Evolutionary conservation across 1,140 invertebrate genomes (phyloP).

Genomic region (Aphaenogaster rudis): DNA sequence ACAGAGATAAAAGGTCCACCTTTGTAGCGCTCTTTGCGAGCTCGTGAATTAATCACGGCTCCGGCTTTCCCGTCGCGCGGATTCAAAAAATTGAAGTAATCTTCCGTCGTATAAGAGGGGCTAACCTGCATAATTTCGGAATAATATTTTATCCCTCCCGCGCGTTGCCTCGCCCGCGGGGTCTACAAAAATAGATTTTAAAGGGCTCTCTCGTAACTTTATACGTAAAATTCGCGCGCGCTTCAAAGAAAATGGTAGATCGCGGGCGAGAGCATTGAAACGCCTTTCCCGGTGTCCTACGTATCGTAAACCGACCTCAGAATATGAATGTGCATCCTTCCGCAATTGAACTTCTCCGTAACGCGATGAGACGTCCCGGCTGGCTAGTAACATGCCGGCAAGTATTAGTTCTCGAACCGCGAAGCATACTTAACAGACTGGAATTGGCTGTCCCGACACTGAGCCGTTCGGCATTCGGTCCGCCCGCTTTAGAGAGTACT

Average conservation of each 20-base stretch:
- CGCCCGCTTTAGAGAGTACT: constrained; percentile 69
- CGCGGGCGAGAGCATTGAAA: constrained; percentile 11
- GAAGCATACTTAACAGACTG: constrained; percentile 73
- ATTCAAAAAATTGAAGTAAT: constrained; percentile 44
- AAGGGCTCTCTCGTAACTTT: background rate
- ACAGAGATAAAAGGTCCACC: constrained; percentile 8
- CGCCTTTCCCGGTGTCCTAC: background rate
- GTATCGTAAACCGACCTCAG: constrained; percentile 10
- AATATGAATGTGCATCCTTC: constrained; percentile 34
- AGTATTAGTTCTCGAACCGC: constrained; percentile 73
- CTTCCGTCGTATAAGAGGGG: background rate
- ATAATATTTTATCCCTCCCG: constrained; percentile 11
- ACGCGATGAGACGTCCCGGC: constrained; percentile 54
- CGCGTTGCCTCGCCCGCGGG: background rate
- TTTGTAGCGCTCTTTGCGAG: constrained; percentile 19
- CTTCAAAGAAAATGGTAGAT: background rate
- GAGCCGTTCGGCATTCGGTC: constrained; percentile 72
- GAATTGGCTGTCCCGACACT: constrained; percentile 73
- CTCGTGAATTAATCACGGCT: constrained; percentile 36
- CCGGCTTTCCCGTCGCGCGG: background rate
- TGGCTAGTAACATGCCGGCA: constrained; percentile 64
- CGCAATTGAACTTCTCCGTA: constrained; percentile 59
- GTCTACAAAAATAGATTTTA: constrained; percentile 14
- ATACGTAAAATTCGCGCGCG: background rate
- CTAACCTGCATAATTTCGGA: constrained; percentile 2